Evolutionary conservation across 30 jellyfish, hydroid and myxozoan genomes (phyloP).

Genomic region (Clytia hemisphaerica): DNA sequence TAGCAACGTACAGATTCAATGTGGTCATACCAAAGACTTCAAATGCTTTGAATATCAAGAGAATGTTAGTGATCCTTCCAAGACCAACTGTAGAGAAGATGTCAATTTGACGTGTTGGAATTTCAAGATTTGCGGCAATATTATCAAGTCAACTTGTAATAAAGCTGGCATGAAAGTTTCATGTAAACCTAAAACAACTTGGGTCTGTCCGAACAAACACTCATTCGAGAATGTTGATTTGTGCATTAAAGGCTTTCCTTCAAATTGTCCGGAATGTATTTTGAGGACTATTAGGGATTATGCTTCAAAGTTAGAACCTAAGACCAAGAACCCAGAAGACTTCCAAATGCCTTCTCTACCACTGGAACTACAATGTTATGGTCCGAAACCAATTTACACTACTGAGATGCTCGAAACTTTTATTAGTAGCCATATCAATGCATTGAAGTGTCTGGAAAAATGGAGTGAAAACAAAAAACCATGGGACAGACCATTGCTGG

Average conservation of each 20-base stretch:
- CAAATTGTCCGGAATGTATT: constrained; percentile 8
- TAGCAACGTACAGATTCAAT: not conserved
- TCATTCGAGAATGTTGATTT: not conserved
- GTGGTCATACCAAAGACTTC: not conserved
- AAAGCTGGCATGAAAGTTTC: not conserved
- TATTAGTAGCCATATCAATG: not conserved
- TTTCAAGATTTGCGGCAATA: not conserved
- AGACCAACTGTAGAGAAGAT: not conserved
- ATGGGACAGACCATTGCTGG: not conserved
- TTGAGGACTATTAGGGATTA: too few species aligned
- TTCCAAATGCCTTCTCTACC: constrained; percentile 11
- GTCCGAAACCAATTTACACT: not conserved
- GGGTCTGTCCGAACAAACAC: not conserved
- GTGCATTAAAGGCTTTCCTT: constrained; percentile 1
- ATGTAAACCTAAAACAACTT: not conserved
- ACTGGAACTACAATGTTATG: not conserved
- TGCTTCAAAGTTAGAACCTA: too few species aligned
- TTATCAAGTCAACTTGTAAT: not conserved
- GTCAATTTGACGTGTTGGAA: constrained; percentile 10
- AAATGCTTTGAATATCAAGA: not conserved
- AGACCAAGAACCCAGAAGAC: too few species aligned
- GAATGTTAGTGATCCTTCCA: not conserved
- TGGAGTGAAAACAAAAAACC: not conserved
- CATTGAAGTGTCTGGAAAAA: not conserved
- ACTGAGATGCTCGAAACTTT: not conserved